These are phyloP conservation scores for Scaptomyza parva DNA, from an alignment of 2,888 invertebrate species.

Conservation along the genomic window DNA sequence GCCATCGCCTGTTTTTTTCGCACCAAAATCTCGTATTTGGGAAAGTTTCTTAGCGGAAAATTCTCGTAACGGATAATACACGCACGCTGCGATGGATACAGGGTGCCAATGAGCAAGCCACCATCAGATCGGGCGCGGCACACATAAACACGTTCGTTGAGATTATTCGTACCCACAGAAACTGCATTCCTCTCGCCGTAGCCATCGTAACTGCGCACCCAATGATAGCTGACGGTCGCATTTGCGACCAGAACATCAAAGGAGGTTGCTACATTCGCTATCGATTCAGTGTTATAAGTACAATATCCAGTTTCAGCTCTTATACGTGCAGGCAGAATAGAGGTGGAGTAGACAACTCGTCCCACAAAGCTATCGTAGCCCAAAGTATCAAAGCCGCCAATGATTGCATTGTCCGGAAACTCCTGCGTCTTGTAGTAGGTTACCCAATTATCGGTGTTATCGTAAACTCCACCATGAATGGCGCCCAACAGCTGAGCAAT, in stretches of 20 bases:
- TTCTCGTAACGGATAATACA: conserved; percentile 47
- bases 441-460: conserved; percentile 40
- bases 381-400: conserved; percentile 43
- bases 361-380: conserved; percentile 56
- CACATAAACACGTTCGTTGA: conserved; percentile 47
- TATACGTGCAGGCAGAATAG: conserved; percentile 47
- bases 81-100: conserved; percentile 23
- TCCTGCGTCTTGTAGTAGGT: conserved; percentile 6
- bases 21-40: conserved; percentile 58
- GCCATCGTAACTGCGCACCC: conserved; percentile 54
- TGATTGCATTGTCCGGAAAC: conserved; percentile 39
- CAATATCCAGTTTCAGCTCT: conserved; percentile 38
- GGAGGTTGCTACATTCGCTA: background rate
- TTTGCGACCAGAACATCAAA: conserved; percentile 10
- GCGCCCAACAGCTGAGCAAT: conserved; percentile 36
- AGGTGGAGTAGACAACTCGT: conserved; percentile 9
- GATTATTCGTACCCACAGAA: conserved; percentile 41
- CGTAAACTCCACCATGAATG: conserved; percentile 42
- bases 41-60: conserved; percentile 26
- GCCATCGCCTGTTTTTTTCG: background rate
- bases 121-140: conserved; percentile 47
- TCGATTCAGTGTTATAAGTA: conserved; percentile 25
- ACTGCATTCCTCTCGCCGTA: conserved; percentile 41
- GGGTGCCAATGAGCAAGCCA: conserved; percentile 40
- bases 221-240: conserved; percentile 34